A percentile compares a stretch with the other conserved stretches of the same genome.
These are phyloP conservation scores for Astreopora myriophthalma DNA, from an alignment of 64 coral and sea anemone genomes.

Conservation along the genomic window DNA sequence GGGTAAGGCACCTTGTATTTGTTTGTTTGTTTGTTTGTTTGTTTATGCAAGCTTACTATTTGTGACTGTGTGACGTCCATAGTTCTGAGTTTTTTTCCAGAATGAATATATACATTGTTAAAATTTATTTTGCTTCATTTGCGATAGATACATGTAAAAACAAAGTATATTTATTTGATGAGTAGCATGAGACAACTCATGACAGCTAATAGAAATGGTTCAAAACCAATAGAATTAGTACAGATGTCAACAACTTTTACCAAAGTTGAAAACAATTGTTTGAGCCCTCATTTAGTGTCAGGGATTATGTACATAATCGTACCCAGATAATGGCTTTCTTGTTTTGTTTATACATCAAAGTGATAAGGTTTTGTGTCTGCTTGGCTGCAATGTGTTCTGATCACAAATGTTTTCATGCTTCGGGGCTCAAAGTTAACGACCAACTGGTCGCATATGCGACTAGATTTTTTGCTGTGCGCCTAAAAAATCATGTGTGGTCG, in stretches of 20 bases:
- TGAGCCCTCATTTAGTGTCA: background rate
- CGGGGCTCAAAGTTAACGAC: no score
- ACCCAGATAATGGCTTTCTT: background rate
- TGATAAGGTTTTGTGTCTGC: no score
- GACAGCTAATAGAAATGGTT: background rate
- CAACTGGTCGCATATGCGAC: no score
- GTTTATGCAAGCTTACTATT: background rate
- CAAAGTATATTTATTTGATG: background rate
- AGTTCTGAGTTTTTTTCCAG: background rate
- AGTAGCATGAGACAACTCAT: background rate
- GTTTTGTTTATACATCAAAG: background rate
- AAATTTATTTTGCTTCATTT: background rate
- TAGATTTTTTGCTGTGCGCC: no score
- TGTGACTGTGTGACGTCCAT: background rate
- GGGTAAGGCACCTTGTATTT: conserved; percentile 35
- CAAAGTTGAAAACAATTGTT: background rate
- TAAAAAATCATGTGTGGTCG: no score
- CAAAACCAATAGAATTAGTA: background rate
- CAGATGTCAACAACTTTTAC: background rate
- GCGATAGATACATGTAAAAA: background rate
- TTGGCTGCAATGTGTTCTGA: conserved; percentile 20
- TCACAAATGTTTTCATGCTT: background rate
- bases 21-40: no score
- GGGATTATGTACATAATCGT: background rate
- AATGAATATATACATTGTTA: background rate